Evolutionary conservation across 2,797 vertebrate species (phyloP).

Genomic region (Crenichthys baileyi): DNA sequence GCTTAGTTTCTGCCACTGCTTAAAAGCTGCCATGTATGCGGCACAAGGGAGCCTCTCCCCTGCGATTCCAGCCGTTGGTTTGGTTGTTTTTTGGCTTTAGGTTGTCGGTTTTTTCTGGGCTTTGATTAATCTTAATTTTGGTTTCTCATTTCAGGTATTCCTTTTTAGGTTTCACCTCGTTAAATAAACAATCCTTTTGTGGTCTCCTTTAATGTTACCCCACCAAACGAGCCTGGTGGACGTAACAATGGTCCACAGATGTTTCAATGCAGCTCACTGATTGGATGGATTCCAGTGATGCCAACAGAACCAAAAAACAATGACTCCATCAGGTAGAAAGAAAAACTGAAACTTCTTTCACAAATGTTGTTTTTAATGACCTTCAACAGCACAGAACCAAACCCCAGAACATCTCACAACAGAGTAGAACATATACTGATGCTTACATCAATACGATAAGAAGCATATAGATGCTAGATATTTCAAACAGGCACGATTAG

Average conservation of each 20-base stretch:
- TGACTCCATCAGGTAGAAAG: not conserved
- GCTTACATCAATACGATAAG: not conserved
- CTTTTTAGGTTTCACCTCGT: too few species aligned
- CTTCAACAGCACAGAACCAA: not conserved
- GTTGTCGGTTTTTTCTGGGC: too few species aligned
- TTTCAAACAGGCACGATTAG: not conserved
- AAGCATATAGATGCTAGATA: not conserved
- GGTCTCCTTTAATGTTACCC: too few species aligned
- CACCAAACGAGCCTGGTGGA: too few species aligned
- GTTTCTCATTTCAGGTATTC: too few species aligned
- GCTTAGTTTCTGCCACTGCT: conserved; percentile 26
- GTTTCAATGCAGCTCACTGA: not conserved
- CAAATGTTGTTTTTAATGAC: not conserved
- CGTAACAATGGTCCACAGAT: too few species aligned
- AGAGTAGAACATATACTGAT: not conserved
- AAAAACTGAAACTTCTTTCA: not conserved
- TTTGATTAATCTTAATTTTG: too few species aligned
- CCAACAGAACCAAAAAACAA: not conserved
- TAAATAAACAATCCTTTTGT: too few species aligned
- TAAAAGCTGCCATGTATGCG: too few species aligned
- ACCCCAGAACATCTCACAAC: not conserved
- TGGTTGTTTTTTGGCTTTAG: too few species aligned
- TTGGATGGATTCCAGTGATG: not conserved
- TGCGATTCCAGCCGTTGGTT: too few species aligned
- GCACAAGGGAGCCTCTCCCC: too few species aligned